Evolutionary conservation across 2,888 invertebrate species (phyloP), one percentile per base, ranked within the genome.

Genomic region (Lathronympha strigana): DNA sequence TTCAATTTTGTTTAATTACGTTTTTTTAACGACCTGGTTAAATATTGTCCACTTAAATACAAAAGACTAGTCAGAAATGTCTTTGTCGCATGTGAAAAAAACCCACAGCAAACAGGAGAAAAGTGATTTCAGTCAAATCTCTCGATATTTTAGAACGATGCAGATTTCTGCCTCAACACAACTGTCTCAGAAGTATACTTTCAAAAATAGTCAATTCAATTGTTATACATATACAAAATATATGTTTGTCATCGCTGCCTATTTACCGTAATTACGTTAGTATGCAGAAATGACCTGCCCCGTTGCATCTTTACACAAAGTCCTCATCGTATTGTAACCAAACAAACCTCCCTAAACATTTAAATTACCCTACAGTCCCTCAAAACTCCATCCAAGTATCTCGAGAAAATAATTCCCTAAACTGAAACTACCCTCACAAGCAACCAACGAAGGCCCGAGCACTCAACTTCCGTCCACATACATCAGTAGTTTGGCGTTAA

Each of bases 401-500:
- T n/a, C n/a, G 28, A 55, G 28, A 11, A 57, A 31, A 57, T 43
- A 17, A 55, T 55, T 45, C 45, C 8, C 31, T 1, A 28, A 38
- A 40, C n/a, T n/a, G 9, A 45, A 4, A 9, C 49, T 60, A 28
- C n/a, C n/a, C n/a, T n/a, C n/a, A n/a, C 19, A 60, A 64, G 17
- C 40, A 33, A 33, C 40, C 36, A 45, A 33, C 13, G 33, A 25
- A 49, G n/a, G n/a, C n/a, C n/a, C n/a, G n/a, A n/a, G n/a, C n/a
- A 63, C 36, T 36, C 45, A 36, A 60, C 51, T 45, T 64, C 21
- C 54, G 19, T 55, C 64, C 57, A 49, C 49, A 58, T 51, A 53
- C 63, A 63, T 50, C 50, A 51, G 58, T 63, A 63, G 57, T 58
- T 66, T 61, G 61, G 66, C 61, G 66, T 61, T 66, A 61, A 66